phyloP scores from a whole-genome alignment of 2,797 vertebrate genomes.

The Denticeps clupeoides region DNA sequence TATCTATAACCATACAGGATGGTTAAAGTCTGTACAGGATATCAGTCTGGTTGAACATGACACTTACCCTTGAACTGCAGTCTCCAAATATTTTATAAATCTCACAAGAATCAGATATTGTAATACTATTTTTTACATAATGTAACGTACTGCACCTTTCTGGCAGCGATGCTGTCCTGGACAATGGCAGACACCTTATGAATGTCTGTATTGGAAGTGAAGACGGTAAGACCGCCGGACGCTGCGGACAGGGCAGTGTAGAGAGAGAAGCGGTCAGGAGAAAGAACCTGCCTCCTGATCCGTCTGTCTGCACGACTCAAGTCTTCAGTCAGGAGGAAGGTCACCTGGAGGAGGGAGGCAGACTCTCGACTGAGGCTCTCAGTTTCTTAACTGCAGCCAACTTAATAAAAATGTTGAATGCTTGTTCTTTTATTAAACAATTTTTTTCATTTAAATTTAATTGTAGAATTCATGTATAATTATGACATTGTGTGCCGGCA shows the following conservation, averaged over 20 bases:
- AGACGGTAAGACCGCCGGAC: slow-evolving; percentile 76
- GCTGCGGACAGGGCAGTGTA: slow-evolving; percentile 62
- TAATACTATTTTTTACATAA: not conserved
- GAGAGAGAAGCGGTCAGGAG: slow-evolving; percentile 65
- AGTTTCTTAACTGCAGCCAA: not conserved
- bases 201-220: slow-evolving; percentile 72
- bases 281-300: slow-evolving; percentile 48
- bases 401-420: not conserved
- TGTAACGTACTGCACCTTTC: slow-evolving; percentile 43
- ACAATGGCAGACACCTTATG: slow-evolving; percentile 59
- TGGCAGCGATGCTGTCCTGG: slow-evolving; percentile 56
- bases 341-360: slow-evolving; percentile 52
- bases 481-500: not conserved
- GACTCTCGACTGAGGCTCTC: not conserved
- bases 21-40: too few species aligned
- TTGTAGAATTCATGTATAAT: not conserved
- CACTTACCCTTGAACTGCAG: too few species aligned
- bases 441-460: not conserved
- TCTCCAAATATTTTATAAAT: too few species aligned
- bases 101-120: too few species aligned
- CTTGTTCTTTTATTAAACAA: not conserved
- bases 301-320: slow-evolving; percentile 31
- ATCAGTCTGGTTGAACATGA: too few species aligned
- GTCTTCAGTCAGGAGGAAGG: slow-evolving; percentile 77
- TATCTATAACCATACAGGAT: too few species aligned